Conservation (phyloP, 2,113 vertebrate species). For the Barnardius zonarius region DNA sequence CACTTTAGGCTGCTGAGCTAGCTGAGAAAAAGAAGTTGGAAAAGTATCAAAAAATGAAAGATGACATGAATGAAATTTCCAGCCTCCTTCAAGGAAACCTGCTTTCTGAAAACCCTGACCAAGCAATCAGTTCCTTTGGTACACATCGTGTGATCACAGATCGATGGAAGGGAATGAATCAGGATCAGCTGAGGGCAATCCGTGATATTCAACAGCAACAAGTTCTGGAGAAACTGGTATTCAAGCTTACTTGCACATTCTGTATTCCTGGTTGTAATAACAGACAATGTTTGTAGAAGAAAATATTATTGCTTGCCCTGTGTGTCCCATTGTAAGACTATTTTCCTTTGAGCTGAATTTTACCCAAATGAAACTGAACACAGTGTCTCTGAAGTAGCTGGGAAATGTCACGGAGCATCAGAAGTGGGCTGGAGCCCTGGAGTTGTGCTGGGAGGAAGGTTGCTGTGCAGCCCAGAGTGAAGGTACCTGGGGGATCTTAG, state of each 20-base stretch:
- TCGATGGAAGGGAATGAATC: constrained; percentile 77
- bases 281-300: background rate
- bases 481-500: background rate
- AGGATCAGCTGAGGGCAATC: constrained; percentile 73
- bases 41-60: constrained; percentile 61
- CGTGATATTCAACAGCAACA: constrained; percentile 77
- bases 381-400: background rate
- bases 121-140: constrained; percentile 63
- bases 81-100: constrained; percentile 71
- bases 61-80: constrained; percentile 72
- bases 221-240: constrained; percentile 80
- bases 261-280: background rate
- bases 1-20: constrained; percentile 70
- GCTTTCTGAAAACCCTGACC: constrained; percentile 67
- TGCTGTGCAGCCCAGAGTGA: background rate
- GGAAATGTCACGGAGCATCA: background rate
- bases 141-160: constrained; percentile 64
- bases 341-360: background rate
- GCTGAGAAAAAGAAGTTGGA: constrained; percentile 61
- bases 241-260: background rate
- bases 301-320: background rate
- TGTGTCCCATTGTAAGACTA: background rate
- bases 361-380: background rate
- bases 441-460: background rate
- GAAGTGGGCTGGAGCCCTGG: background rate